A percentile compares a stretch with the other conserved stretches of the same genome.
Evolutionary conservation across 2,797 vertebrate species (phyloP).

Genomic region (Enteromius treurensis): DNA sequence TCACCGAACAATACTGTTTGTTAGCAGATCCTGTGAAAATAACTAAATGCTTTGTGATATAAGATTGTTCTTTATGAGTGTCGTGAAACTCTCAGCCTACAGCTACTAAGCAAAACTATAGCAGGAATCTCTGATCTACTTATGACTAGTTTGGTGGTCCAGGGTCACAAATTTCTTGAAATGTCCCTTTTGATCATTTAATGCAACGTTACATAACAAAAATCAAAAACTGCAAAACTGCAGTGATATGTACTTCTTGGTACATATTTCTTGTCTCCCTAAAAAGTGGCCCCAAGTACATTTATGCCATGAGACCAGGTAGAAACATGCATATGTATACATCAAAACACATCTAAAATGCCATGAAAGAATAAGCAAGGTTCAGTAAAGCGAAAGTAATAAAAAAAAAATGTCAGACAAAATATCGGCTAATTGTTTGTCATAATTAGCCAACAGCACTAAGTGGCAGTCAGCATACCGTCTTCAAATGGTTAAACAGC

Average conservation of each 20-base stretch:
- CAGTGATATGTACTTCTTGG: too few species aligned
- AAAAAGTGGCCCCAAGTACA: too few species aligned
- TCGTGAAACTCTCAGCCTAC: constrained; percentile 26
- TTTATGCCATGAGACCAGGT: too few species aligned
- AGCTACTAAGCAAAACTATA: not conserved
- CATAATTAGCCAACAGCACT: not conserved
- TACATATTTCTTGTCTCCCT: too few species aligned
- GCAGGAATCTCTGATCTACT: not conserved
- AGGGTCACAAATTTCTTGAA: too few species aligned
- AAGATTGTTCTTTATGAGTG: constrained; percentile 14
- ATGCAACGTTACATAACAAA: too few species aligned
- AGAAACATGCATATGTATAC: not conserved
- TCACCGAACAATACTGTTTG: constrained; percentile 35
- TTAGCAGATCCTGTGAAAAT: constrained; percentile 8
- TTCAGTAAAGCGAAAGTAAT: not conserved
- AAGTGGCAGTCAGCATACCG: not conserved
- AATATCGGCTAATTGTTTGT: not conserved
- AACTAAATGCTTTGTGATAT: not conserved
- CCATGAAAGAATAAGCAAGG: not conserved
- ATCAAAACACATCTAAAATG: not conserved
- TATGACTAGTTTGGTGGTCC: too few species aligned
- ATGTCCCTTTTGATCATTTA: too few species aligned
- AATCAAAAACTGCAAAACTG: too few species aligned
- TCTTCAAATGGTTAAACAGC: not conserved
- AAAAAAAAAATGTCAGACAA: not conserved